Percentiles rank a stretch among this genome's conserved stretches.
These are phyloP conservation scores for Nebria salina DNA, from an alignment of 2,888 invertebrate species.

Conservation along the genomic window DNA sequence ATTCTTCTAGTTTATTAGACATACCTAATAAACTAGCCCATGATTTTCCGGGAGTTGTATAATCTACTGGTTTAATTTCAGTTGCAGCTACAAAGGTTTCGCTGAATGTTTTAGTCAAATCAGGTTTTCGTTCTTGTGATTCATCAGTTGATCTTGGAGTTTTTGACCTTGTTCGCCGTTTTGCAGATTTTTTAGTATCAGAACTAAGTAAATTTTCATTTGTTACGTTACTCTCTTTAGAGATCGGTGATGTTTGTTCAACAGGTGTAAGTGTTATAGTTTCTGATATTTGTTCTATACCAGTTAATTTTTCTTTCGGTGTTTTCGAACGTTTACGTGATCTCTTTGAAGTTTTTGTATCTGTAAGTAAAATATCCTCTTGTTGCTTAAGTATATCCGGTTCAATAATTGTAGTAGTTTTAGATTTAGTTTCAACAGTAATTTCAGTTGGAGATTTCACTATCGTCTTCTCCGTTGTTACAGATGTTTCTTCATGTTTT, in stretches of 20 bases:
- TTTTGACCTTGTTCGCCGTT: constrained; percentile 29
- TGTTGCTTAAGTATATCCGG: background rate
- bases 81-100: background rate
- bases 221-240: constrained; percentile 15
- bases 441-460: background rate
- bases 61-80: constrained; percentile 25
- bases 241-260: constrained; percentile 3
- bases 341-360: constrained; percentile 19
- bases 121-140: constrained; percentile 12
- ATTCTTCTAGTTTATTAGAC: constrained; percentile 13
- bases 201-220: constrained; percentile 8
- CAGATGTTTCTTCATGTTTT: background rate
- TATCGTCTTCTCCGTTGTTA: background rate
- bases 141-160: constrained; percentile 22
- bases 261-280: constrained; percentile 15
- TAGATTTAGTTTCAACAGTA: background rate
- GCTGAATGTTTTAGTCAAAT: background rate
- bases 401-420: background rate
- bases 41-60: constrained; percentile 51
- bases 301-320: constrained; percentile 27
- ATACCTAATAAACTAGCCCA: constrained; percentile 55
- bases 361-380: constrained; percentile 1
- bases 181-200: constrained; percentile 21
- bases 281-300: background rate
- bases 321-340: constrained; percentile 31